Evolutionary conservation across 64 coral and sea anemone genomes (phyloP), one percentile per base, ranked within the genome.

Genomic region (Stylophora pistillata): DNA sequence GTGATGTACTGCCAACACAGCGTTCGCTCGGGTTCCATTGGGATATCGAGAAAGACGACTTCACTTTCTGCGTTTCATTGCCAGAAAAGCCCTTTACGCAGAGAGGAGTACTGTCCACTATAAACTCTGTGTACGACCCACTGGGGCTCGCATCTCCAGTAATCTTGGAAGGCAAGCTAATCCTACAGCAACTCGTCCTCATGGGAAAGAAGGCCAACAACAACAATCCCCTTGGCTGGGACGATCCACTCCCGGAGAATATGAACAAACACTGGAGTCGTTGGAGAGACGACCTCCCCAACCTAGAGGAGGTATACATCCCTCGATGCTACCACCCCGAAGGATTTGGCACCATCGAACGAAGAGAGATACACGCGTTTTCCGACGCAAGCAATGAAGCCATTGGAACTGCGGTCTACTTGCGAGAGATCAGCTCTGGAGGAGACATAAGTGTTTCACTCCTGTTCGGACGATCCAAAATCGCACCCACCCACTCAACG

Each of bases 41-140:
- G 88, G 52, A 90, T 30, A 25, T 82, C 4, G 53, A 14, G 27
- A 33, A 21, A 11, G 88, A 90, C 54, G 6, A 15, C 1, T 90
- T 90, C 78, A 83, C 88, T 12, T 90, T 37, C 55, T 13, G 64
- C 11, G 77, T 90, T 9, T 73, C 78, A 16, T 1, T 74, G 13
- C 63, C 88, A 2, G 78, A 81, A 2, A 82, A 74, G 25, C 88
- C 88, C 10, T 90, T 90, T 29, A 90, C 88, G 20, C 52, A 78
- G 73, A 78, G 88, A n/a, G n/a, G n/a, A 89, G 88, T 81, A 0
- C 62, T 90, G 5, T 90, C 77, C 53, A 29, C 34, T 9, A 54
- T 90, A 13, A 90, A 90, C 64, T 90, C 88, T 5, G 62, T 90
- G 33, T 82, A 90, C 77, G 78, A 90, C 55, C 88, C 77, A 14